phyloP scores from a whole-genome alignment of 2,113 vertebrate genomes.

The Poeciliopsis turrubarensis region DNA sequence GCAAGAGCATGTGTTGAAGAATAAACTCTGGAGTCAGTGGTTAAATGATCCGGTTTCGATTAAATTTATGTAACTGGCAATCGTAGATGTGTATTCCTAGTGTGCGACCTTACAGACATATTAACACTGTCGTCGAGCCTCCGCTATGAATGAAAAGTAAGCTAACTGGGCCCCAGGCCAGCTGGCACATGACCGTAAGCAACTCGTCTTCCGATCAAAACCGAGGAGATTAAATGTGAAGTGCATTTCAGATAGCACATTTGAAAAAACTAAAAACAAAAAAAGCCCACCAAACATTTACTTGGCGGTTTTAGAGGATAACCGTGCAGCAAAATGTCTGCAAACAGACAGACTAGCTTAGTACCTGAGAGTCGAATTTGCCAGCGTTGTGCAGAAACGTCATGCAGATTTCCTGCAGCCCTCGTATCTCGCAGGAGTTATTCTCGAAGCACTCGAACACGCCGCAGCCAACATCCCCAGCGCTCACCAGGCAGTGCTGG shows the following conservation, averaged over 20 bases:
- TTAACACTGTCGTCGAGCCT: conserved; percentile 56
- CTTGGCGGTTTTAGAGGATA: conserved; percentile 13
- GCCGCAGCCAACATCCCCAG: conserved; percentile 96
- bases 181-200: conserved; percentile 53
- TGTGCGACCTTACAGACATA: conserved; percentile 54
- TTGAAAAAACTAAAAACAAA: not conserved
- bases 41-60: conserved; percentile 11
- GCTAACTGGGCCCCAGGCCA: conserved; percentile 62
- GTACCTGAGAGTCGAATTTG: conserved; percentile 99
- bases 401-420: conserved; percentile 98
- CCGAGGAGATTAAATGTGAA: conserved; percentile 32
- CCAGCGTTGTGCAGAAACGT: conserved; percentile 98
- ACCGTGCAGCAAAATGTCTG: conserved; percentile 30
- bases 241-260: conserved; percentile 20
- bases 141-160: conserved; percentile 67
- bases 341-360: conserved; percentile 50
- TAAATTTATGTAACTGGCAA: not conserved
- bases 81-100: conserved; percentile 43
- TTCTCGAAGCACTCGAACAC: conserved; percentile 99
- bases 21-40: conserved; percentile 5
- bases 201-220: conserved; percentile 52
- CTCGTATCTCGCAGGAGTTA: conserved; percentile 98
- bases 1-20: not conserved
- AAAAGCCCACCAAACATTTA: not conserved
- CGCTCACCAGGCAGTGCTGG: conserved; percentile 96